Percentiles rank a stretch among this genome's conserved stretches.
phyloP scores from a whole-genome alignment of 2,113 vertebrate species.

The Corythornis madagascariensis region DNA sequence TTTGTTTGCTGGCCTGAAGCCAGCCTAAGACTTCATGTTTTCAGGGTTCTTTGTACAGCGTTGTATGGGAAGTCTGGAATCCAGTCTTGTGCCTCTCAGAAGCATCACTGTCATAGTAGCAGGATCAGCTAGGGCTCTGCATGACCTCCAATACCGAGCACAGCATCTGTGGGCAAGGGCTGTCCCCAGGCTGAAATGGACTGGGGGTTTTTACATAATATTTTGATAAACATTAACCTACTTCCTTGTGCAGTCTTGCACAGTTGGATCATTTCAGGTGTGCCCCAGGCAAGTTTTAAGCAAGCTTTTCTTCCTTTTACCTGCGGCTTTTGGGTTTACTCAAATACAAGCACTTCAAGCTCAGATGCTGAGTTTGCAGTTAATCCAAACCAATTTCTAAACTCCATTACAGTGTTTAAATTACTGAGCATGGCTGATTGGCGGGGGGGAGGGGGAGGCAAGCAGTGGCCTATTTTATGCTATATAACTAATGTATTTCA shows the following conservation, averaged over 20 bases:
- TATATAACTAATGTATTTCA: neutral
- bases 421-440: neutral
- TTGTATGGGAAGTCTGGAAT: neutral
- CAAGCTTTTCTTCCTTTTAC: neutral
- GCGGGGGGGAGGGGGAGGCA: no score
- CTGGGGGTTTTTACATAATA: neutral
- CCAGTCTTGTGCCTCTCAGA: fast-evolving
- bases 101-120: neutral
- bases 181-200: neutral
- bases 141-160: neutral
- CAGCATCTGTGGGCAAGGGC: neutral
- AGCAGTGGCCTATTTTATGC: neutral
- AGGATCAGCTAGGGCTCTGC: neutral
- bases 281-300: neutral
- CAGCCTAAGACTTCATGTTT: neutral
- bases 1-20: neutral
- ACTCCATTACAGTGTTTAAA: neutral
- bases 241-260: neutral
- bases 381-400: neutral
- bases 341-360: neutral
- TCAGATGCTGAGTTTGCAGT: neutral
- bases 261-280: neutral
- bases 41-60: neutral
- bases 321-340: neutral
- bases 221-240: neutral